Conservation (phyloP, 1,140 invertebrate genomes). For the Tetragonula clypearis region DNA sequence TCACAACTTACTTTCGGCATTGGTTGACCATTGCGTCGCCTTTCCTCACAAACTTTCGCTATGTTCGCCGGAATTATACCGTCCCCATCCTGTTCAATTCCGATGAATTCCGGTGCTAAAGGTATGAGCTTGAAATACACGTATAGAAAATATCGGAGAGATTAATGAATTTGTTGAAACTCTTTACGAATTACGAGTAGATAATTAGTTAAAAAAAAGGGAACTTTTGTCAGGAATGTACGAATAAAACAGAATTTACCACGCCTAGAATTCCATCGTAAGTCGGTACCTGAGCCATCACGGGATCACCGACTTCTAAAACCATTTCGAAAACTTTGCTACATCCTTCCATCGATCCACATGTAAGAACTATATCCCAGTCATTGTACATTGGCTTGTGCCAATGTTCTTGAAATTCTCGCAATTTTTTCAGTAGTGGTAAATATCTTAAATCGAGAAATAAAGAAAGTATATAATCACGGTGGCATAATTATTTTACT, state of each 20-base stretch:
- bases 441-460: slow-evolving; percentile 78
- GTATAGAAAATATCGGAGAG: background rate
- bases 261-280: slow-evolving; percentile 84
- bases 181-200: too few species aligned
- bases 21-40: slow-evolving; percentile 47
- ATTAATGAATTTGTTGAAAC: background rate
- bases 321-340: slow-evolving; percentile 87
- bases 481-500: background rate
- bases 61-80: slow-evolving; percentile 76
- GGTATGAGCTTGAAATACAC: slow-evolving; percentile 69
- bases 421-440: slow-evolving; percentile 84
- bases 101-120: slow-evolving; percentile 69
- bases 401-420: slow-evolving; percentile 83
- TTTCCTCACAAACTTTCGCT: slow-evolving; percentile 66
- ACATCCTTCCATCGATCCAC: slow-evolving; percentile 89
- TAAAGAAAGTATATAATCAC: background rate
- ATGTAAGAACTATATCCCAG: slow-evolving; percentile 85
- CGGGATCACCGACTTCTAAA: slow-evolving; percentile 84
- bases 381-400: slow-evolving; percentile 84
- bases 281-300: slow-evolving; percentile 85
- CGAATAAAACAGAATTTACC: slow-evolving; percentile 52
- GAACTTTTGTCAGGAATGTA: too few species aligned
- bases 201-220: too few species aligned
- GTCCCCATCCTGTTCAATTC: slow-evolving; percentile 75
- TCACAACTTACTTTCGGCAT: slow-evolving; percentile 78